Evolutionary conservation across 2,113 vertebrate genomes (phyloP).

Genomic region (Rhadina sibilatrix): DNA sequence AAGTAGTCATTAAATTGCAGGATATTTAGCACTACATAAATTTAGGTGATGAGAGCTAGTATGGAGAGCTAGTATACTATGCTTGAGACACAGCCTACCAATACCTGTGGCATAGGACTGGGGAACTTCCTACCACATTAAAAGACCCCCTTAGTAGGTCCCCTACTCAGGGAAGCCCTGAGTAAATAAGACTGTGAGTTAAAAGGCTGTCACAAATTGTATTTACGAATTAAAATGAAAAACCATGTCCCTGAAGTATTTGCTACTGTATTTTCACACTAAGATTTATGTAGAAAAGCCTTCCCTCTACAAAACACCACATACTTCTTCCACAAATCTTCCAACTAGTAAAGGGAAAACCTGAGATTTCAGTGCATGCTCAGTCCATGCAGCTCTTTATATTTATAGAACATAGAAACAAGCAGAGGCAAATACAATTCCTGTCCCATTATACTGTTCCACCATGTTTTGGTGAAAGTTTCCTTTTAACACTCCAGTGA

Average conservation of each 20-base stretch:
- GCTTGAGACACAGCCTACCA: not conserved
- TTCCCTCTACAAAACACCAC: not conserved
- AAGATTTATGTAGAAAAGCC: not conserved
- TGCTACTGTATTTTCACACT: not conserved
- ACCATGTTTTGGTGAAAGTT: not conserved
- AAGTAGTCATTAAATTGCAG: not conserved
- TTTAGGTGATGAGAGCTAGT: not conserved
- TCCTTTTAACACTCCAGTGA: not conserved
- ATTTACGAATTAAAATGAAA: not conserved
- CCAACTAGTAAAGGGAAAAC: not conserved
- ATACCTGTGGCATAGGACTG: not conserved
- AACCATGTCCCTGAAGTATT: not conserved
- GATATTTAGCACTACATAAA: not conserved
- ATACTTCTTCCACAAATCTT: not conserved
- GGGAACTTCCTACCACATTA: not conserved
- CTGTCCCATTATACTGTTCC: not conserved
- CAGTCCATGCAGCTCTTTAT: not conserved
- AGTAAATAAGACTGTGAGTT: not conserved
- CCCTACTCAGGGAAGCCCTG: not conserved
- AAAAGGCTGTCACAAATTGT: not conserved
- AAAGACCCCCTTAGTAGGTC: not conserved
- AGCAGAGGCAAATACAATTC: not conserved
- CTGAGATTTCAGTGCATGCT: not conserved
- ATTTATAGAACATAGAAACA: not conserved
- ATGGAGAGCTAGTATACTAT: not conserved